These are phyloP conservation scores for Ailurus styani DNA, from an alignment of 2,113 vertebrate genomes.

Conservation along the genomic window DNA sequence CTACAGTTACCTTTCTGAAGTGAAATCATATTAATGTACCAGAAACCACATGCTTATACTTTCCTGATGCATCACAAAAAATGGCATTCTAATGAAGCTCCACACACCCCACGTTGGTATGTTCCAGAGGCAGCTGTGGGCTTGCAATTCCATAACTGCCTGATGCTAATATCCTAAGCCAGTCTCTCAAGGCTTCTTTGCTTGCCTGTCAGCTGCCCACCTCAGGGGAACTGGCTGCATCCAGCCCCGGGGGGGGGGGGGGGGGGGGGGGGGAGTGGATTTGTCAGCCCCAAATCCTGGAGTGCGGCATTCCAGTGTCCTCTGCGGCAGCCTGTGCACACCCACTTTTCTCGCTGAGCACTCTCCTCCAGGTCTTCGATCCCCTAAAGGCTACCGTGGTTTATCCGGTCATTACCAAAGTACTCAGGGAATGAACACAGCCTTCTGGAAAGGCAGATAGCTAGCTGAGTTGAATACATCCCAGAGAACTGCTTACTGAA, in stretches of 20 bases:
- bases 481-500: constrained; percentile 68
- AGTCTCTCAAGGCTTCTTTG: neutral
- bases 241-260: no score
- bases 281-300: neutral
- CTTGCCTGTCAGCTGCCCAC: neutral
- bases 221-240: neutral
- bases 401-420: constrained; percentile 69
- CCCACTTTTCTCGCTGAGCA: constrained; percentile 15
- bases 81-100: neutral
- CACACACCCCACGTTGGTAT: neutral
- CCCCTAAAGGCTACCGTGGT: constrained; percentile 70
- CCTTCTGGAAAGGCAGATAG: constrained; percentile 74
- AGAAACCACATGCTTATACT: neutral
- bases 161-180: neutral
- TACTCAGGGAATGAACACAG: constrained; percentile 68
- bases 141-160: neutral
- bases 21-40: neutral
- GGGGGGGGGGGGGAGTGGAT: no score
- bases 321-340: neutral
- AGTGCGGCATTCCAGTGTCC: fast-evolving
- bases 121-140: neutral
- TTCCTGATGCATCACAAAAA: neutral
- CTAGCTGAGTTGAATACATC: constrained; percentile 73
- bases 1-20: neutral
- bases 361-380: constrained; percentile 53